Percentiles rank a stretch among this genome's conserved stretches.
These are phyloP conservation scores for Sebastes minor DNA, from an alignment of 2,797 vertebrate genomes.

Conservation along the genomic window DNA sequence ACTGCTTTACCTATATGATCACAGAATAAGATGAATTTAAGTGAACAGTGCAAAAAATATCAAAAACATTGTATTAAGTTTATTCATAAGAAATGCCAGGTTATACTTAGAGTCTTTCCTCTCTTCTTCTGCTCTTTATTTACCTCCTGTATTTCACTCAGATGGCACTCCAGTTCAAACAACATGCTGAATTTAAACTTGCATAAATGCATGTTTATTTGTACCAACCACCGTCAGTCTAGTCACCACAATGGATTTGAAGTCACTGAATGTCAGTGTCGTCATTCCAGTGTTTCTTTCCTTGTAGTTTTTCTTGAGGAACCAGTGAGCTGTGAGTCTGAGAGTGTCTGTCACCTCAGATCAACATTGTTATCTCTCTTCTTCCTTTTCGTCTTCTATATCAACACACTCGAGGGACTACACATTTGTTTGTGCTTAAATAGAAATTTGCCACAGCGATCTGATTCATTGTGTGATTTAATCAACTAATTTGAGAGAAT, in stretches of 20 bases:
- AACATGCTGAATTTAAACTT: background rate
- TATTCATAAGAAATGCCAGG: background rate
- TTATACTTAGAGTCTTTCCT: background rate
- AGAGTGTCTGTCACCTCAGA: slow-evolving; percentile 22
- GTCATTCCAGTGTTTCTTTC: background rate
- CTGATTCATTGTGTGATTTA: background rate
- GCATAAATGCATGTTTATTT: background rate
- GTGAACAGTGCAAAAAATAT: no score
- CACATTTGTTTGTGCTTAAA: background rate
- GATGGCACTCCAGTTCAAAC: background rate
- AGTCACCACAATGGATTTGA: background rate
- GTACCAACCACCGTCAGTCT: background rate
- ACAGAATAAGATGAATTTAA: background rate
- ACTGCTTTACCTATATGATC: background rate
- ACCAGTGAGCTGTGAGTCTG: slow-evolving; percentile 29
- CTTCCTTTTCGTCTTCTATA: background rate
- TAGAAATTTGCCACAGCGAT: background rate
- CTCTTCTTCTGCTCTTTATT: background rate
- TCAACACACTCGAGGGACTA: background rate
- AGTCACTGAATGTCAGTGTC: background rate
- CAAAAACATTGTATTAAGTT: background rate
- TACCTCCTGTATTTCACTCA: background rate
- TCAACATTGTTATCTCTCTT: slow-evolving; percentile 3
- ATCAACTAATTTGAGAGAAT: background rate
- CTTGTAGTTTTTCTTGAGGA: background rate